A percentile compares a stretch with the other conserved stretches of the same genome.
Conservation (phyloP, 2,797 vertebrate genomes). For the Lepilemur ruficaudatus region DNA sequence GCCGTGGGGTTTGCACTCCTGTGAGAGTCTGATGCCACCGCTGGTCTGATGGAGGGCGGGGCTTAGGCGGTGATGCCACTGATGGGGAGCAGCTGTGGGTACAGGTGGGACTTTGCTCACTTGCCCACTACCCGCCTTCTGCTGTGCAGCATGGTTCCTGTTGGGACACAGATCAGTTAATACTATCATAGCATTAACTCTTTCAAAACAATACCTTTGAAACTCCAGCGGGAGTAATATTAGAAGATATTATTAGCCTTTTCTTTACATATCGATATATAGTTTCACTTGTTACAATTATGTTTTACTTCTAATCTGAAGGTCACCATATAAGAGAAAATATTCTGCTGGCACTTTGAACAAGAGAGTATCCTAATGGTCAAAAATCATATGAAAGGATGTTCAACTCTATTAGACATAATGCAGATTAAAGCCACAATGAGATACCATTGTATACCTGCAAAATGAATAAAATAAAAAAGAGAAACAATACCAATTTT, state of each 20-base stretch:
- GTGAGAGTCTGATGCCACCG: too few species aligned
- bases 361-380: background rate
- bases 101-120: too few species aligned
- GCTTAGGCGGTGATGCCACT: too few species aligned
- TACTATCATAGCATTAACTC: background rate
- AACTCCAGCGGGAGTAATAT: background rate
- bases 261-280: background rate
- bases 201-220: background rate
- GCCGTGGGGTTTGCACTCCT: too few species aligned
- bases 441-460: background rate
- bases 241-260: background rate
- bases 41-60: too few species aligned
- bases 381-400: slow-evolving; percentile 19
- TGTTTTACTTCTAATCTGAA: background rate
- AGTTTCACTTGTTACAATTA: background rate
- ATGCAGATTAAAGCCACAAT: background rate
- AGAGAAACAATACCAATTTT: background rate
- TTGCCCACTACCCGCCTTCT: too few species aligned
- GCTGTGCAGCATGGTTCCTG: too few species aligned
- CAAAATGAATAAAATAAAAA: background rate
- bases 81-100: too few species aligned
- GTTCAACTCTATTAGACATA: background rate
- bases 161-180: too few species aligned
- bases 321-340: slow-evolving; percentile 30
- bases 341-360: background rate